These are phyloP conservation scores for Drosophila lini DNA, from an alignment of 1,140 invertebrate species.

Conservation along the genomic window DNA sequence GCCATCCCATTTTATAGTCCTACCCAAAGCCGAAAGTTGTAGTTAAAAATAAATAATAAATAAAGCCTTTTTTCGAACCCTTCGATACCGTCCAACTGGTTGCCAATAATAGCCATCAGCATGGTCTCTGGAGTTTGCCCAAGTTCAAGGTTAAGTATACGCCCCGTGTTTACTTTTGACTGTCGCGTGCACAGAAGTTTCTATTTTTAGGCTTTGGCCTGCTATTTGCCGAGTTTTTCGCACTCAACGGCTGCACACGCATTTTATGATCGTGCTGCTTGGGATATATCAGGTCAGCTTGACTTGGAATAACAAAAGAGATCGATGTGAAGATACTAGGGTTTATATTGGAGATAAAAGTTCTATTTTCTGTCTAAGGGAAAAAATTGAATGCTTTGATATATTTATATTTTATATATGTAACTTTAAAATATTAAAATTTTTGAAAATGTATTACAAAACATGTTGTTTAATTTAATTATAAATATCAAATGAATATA, in stretches of 20 bases:
- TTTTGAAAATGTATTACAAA: too few species aligned
- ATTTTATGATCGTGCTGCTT: background rate
- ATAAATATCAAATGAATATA: too few species aligned
- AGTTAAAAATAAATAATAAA: conserved; percentile 16
- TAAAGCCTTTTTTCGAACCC: background rate
- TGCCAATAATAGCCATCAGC: background rate
- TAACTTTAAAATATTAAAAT: too few species aligned
- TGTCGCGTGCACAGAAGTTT: conserved; percentile 14
- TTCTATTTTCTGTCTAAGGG: background rate
- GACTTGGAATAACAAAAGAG: background rate
- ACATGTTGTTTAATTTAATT: too few species aligned
- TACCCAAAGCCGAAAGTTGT: background rate
- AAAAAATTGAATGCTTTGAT: background rate
- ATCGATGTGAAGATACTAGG: background rate
- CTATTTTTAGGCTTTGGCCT: background rate
- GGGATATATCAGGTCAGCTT: background rate
- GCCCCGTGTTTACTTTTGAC: conserved; percentile 3
- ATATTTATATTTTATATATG: background rate
- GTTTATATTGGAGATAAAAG: background rate
- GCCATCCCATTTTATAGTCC: conserved; percentile 24
- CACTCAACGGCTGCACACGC: background rate
- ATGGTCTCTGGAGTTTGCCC: conserved; percentile 1
- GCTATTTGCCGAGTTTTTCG: background rate
- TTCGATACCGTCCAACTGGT: background rate
- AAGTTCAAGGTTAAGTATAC: conserved; percentile 23